Evolutionary conservation across 1,140 invertebrate genomes (phyloP).

Genomic region (Euschistus heros): DNA sequence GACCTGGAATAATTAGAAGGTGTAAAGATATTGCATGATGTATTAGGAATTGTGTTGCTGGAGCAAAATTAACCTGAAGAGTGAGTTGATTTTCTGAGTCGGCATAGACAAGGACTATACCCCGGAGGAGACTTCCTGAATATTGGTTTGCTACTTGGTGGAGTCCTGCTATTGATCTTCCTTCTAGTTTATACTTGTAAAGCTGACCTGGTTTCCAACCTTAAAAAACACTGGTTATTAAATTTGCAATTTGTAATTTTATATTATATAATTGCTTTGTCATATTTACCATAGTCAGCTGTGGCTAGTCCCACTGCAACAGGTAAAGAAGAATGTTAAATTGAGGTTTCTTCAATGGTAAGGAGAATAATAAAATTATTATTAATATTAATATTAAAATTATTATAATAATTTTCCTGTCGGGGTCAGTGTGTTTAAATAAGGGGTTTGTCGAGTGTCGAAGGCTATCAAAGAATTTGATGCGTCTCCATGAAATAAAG

Average conservation of each 20-base stretch:
- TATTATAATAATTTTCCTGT: too few relatives aligned
- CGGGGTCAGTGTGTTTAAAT: too few relatives aligned
- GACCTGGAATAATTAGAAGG: neutral
- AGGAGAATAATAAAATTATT: too few relatives aligned
- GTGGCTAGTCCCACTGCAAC: neutral
- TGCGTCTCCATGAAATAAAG: too few relatives aligned
- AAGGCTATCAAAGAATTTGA: too few relatives aligned
- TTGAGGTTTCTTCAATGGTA: too few relatives aligned
- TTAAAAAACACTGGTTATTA: neutral
- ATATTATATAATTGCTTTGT: neutral
- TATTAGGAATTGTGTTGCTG: neutral
- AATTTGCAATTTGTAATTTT: neutral
- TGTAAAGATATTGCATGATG: neutral
- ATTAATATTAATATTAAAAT: too few relatives aligned
- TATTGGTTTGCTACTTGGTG: slow-evolving; percentile 41
- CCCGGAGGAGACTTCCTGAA: slow-evolving; percentile 44
- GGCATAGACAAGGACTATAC: slow-evolving; percentile 37
- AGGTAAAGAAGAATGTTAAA: too few relatives aligned
- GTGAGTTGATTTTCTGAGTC: slow-evolving; percentile 11
- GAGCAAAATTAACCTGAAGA: neutral
- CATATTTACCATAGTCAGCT: neutral
- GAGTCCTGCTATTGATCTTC: slow-evolving; percentile 44
- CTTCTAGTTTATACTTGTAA: slow-evolving; percentile 48
- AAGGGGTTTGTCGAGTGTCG: too few relatives aligned
- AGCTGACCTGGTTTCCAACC: slow-evolving; percentile 45